phyloP scores from a whole-genome alignment of 2,797 vertebrate genomes.

The Pipistrellus nathusii region DNA sequence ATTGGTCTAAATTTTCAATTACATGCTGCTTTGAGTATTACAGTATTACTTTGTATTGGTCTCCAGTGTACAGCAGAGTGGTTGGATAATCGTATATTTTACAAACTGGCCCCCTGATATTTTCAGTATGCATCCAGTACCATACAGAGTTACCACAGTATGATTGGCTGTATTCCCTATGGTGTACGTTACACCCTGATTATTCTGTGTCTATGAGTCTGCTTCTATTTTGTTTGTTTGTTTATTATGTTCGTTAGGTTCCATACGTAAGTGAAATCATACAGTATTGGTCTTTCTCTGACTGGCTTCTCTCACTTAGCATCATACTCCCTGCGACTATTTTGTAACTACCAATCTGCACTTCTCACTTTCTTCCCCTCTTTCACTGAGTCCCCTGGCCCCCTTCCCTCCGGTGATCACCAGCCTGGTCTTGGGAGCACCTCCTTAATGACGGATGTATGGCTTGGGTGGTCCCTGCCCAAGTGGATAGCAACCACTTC shows the following conservation, averaged over 20 bases:
- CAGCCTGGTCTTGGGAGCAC: background rate
- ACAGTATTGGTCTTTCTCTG: background rate
- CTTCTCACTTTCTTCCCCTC: background rate
- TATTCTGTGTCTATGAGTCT: background rate
- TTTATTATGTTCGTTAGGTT: background rate
- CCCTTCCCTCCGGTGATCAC: background rate
- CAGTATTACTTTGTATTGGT: background rate
- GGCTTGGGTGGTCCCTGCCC: background rate
- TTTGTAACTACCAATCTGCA: background rate
- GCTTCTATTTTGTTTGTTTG: background rate
- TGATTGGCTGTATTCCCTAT: background rate
- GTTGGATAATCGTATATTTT: background rate
- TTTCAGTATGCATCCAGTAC: background rate
- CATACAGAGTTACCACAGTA: background rate
- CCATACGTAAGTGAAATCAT: background rate
- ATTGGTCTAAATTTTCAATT: background rate
- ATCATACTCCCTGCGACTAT: background rate
- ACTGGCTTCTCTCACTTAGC: background rate
- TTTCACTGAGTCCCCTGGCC: no score
- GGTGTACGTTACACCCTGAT: background rate
- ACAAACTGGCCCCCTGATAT: background rate
- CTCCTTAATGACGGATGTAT: background rate
- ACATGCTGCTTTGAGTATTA: background rate
- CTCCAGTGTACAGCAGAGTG: background rate
- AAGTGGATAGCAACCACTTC: background rate